Base-by-base conservation (phyloP, 1,140 invertebrate genomes). In the Panulirus ornatus region DNA sequence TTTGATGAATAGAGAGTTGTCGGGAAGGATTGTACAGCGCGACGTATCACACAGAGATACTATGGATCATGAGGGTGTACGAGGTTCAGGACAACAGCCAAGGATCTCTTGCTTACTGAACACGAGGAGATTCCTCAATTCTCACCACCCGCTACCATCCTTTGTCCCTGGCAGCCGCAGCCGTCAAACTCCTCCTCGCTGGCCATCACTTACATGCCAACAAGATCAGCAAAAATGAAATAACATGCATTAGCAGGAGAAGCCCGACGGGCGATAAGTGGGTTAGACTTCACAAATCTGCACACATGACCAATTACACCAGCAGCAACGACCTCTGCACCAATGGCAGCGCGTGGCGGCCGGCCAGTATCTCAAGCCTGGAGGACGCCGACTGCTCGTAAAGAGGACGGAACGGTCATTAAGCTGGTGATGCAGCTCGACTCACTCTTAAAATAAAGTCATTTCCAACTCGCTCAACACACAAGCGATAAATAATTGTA, bases 261-360 rank as follows among this genome's bases (percentile, higher is more conserved):
- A 84, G 73, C n/a, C 42, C 34, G 40, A n/a, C 27, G 22, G 38
- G 83, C 54, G 83, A 84, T 71, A 84, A 84, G 40, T 51, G 83
- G 66, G 66, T 73, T 73, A 51, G 36, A 84, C 83, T 84, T 84
- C 40, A 84, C 83, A 84, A 84, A 84, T 84, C 83, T 84, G 83
- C 66, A 63, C 40, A 51, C 42, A 71, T 71, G 83, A 84, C 63
- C 83, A 84, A 84, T 84, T 84, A 84, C 66, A 51, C 38, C 66
- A n/a, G 27, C 30, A n/a, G 16, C 22, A 44, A 84, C 40, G 40
- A 44, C 30, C 22, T 22, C 9, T 9, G 38, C n/a, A 27, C 83
- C 83, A 84, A 84, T 84, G 63, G 70, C 66, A 22, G 44, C 30
- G 63, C 63, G 58, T 51, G 38, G 40, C 14, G 9, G 42, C 75